phyloP scores from a whole-genome alignment of 1,140 invertebrate species.

The Temnothorax curvispinosus region DNA sequence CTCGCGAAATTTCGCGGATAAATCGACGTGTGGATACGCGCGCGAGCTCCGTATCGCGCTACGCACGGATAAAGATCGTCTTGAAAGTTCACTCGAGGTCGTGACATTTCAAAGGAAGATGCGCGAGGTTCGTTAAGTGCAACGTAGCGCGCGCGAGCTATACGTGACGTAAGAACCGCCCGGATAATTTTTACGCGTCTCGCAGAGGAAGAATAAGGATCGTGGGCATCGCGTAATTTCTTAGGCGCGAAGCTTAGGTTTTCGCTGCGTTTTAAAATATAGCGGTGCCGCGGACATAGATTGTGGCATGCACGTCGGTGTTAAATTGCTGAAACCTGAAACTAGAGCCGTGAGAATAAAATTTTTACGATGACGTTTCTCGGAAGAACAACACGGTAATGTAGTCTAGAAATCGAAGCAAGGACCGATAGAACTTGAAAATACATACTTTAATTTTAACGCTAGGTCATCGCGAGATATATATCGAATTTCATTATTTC shows the following conservation, averaged over 20 bases:
- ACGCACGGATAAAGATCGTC: conserved; percentile 21
- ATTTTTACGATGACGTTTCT: background rate
- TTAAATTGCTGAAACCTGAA: conserved; percentile 42
- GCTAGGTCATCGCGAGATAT: background rate
- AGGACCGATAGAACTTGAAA: background rate
- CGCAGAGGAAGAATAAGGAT: background rate
- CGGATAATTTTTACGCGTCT: conserved; percentile 30
- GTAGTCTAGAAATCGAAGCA: background rate
- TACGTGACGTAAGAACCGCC: conserved; percentile 11
- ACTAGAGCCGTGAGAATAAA: conserved; percentile 22
- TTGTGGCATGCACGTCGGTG: background rate
- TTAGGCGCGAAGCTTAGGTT: background rate
- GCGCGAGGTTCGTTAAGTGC: conserved; percentile 26
- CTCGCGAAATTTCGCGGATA: background rate
- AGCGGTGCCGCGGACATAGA: background rate
- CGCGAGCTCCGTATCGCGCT: background rate
- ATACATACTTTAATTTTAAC: background rate
- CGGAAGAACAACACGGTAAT: background rate
- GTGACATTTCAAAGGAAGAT: conserved; percentile 47
- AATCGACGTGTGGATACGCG: background rate
- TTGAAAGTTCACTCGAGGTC: conserved; percentile 51
- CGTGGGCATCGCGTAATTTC: conserved; percentile 1
- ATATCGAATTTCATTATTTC: background rate
- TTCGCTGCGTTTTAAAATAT: conserved; percentile 38
- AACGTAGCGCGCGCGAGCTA: background rate